These are phyloP conservation scores for Spinibarbus caldwelli DNA, from an alignment of 2,797 vertebrate species.

Conservation along the genomic window DNA sequence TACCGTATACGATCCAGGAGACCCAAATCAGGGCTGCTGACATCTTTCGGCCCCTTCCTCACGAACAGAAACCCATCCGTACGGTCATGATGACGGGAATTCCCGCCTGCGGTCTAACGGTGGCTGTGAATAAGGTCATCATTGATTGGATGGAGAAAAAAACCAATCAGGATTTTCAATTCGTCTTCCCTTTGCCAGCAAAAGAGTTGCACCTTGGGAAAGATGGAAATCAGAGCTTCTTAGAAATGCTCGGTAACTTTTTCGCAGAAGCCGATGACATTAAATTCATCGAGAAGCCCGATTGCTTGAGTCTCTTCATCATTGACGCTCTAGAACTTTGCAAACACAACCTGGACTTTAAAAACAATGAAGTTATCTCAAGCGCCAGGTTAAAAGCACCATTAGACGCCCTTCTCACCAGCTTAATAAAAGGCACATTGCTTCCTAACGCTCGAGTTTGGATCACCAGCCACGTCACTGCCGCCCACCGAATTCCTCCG, in stretches of 20 bases:
- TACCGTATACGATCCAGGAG: conserved; percentile 27
- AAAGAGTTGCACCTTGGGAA: conserved; percentile 46
- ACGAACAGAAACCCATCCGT: conserved; percentile 56
- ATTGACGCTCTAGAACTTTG: conserved; percentile 76
- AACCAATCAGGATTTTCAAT: conserved; percentile 75
- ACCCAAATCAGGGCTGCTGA: conserved; percentile 59
- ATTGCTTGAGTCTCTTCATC: conserved; percentile 69
- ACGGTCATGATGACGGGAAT: conserved; percentile 74
- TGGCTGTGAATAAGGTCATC: conserved; percentile 68
- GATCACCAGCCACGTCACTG: conserved; percentile 72
- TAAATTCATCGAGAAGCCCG: conserved; percentile 61
- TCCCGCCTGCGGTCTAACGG: conserved; percentile 72
- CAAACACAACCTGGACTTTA: conserved; percentile 68
- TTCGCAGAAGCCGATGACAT: conserved; percentile 60
- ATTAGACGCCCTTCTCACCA: conserved; percentile 70
- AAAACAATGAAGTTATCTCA: conserved; percentile 62
- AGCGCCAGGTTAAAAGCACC: conserved; percentile 56
- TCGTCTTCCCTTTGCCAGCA: conserved; percentile 73
- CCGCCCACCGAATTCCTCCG: conserved; percentile 69
- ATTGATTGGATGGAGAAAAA: conserved; percentile 72
- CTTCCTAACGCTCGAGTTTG: conserved; percentile 70
- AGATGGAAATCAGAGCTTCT: conserved; percentile 60
- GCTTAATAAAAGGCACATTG: conserved; percentile 74
- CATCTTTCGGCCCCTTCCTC: conserved; percentile 66
- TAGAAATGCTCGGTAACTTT: conserved; percentile 64